These are phyloP conservation scores for Aurelia sp. DNA, from an alignment of 30 jellyfish, hydroid and myxozoan genomes.

Conservation along the genomic window DNA sequence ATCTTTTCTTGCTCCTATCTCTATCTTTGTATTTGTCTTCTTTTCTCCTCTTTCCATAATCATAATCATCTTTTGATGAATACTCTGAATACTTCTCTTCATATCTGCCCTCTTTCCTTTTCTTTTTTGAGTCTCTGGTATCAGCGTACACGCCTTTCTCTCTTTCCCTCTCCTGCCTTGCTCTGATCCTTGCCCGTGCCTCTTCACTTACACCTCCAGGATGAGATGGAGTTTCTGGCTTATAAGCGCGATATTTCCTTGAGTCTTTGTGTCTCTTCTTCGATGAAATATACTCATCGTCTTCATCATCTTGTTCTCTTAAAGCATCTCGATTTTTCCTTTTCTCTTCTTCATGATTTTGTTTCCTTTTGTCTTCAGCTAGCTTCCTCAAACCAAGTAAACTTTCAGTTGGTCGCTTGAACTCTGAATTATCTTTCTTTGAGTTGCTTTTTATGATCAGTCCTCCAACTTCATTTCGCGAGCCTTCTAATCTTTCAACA, in stretches of 20 bases:
- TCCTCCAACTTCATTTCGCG: slow-evolving; percentile 75
- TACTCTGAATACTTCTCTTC: neutral
- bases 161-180: slow-evolving; percentile 77
- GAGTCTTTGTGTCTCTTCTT: slow-evolving; percentile 11
- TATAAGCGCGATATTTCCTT: slow-evolving; percentile 77
- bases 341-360: slow-evolving; percentile 34
- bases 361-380: slow-evolving; percentile 87
- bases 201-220: slow-evolving; percentile 97
- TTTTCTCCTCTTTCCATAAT: slow-evolving; percentile 32
- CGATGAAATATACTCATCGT: slow-evolving; percentile 3
- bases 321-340: slow-evolving; percentile 3
- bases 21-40: slow-evolving; percentile 13
- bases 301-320: slow-evolving; percentile 17
- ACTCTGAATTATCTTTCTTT: slow-evolving; percentile 15
- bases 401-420: slow-evolving; percentile 87
- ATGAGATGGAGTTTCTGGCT: slow-evolving; percentile 97
- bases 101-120: slow-evolving; percentile 1
- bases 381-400: slow-evolving; percentile 85
- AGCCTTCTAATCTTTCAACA: slow-evolving; percentile 93
- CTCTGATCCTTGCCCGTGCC: slow-evolving; percentile 68
- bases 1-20: slow-evolving; percentile 2
- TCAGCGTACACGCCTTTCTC: slow-evolving; percentile 80
- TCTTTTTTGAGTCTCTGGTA: slow-evolving; percentile 42
- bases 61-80: slow-evolving; percentile 25
- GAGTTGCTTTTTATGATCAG: slow-evolving; percentile 73